A percentile compares a stretch with the other conserved stretches of the same genome.
phyloP scores from a whole-genome alignment of 2,888 invertebrate genomes.

The Pheosia tremula region DNA sequence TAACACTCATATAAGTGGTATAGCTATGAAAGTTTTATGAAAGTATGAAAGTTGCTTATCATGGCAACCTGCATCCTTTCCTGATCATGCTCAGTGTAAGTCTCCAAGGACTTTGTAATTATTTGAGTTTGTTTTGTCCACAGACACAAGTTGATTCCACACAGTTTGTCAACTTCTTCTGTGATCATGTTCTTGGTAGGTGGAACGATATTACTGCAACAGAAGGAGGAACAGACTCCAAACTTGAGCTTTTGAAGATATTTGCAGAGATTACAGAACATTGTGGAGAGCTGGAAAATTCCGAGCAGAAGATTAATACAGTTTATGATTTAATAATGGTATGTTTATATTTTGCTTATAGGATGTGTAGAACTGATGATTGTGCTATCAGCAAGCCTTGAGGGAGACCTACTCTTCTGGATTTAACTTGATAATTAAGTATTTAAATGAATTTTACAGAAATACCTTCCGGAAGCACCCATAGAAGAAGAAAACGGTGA shows the following conservation, averaged over 20 bases:
- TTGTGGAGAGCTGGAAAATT: constrained; percentile 90
- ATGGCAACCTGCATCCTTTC: not conserved
- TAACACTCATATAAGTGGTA: not conserved
- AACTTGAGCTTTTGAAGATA: constrained; percentile 92
- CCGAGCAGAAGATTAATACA: constrained; percentile 89
- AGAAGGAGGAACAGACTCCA: constrained; percentile 85
- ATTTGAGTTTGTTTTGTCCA: constrained; percentile 24
- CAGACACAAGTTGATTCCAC: constrained; percentile 94
- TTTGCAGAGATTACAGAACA: constrained; percentile 93
- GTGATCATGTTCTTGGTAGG: constrained; percentile 92
- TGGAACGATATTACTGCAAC: constrained; percentile 87
- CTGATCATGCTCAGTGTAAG: not conserved
- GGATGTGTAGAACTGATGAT: not conserved
- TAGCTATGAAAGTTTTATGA: too few relatives aligned
- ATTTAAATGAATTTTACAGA: constrained; percentile 75
- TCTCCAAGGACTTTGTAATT: not conserved
- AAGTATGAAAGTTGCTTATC: too few relatives aligned
- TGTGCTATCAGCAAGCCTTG: not conserved
- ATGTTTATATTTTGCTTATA: constrained; percentile 37
- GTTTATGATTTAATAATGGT: constrained; percentile 92
- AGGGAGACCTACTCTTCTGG: not conserved
- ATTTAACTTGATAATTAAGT: too few relatives aligned
- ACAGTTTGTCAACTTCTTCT: constrained; percentile 93
- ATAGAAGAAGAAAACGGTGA: constrained; percentile 81
- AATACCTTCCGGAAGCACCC: constrained; percentile 95